Evolutionary conservation across 2,797 vertebrate genomes (phyloP).

Genomic region (Psittacula echo): DNA sequence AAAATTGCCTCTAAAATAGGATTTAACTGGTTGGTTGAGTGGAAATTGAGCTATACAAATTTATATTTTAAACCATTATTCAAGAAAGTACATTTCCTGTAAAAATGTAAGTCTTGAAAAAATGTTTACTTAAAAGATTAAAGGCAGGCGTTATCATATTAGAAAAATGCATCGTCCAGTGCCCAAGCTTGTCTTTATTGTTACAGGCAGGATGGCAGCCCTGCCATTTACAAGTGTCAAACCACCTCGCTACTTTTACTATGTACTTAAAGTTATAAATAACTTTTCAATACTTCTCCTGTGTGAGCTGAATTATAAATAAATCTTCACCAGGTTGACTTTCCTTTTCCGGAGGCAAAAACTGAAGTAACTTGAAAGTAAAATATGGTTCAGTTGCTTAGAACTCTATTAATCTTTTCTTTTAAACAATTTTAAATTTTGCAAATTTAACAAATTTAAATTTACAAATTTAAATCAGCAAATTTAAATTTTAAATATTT

Average conservation of each 20-base stretch:
- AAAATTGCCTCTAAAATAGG: neutral
- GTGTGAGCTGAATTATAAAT: neutral
- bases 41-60: neutral
- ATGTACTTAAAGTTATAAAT: neutral
- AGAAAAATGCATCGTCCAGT: neutral
- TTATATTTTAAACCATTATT: neutral
- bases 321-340: neutral
- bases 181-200: neutral
- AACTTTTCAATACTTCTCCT: neutral
- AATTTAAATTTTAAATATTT: no score
- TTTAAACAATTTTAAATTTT: neutral
- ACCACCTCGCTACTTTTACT: neutral
- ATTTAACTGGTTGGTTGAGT: neutral
- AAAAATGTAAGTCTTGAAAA: neutral
- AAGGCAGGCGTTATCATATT: neutral
- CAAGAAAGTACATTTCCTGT: neutral
- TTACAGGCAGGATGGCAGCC: neutral
- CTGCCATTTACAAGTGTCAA: neutral
- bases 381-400: neutral
- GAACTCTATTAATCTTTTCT: neutral
- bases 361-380: neutral
- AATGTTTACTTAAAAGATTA: slow-evolving; percentile 27
- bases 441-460: no score
- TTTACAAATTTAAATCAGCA: no score
- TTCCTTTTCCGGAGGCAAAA: neutral